phyloP scores from a whole-genome alignment of 2,113 vertebrate genomes.

The Microcebus jonahi region DNA sequence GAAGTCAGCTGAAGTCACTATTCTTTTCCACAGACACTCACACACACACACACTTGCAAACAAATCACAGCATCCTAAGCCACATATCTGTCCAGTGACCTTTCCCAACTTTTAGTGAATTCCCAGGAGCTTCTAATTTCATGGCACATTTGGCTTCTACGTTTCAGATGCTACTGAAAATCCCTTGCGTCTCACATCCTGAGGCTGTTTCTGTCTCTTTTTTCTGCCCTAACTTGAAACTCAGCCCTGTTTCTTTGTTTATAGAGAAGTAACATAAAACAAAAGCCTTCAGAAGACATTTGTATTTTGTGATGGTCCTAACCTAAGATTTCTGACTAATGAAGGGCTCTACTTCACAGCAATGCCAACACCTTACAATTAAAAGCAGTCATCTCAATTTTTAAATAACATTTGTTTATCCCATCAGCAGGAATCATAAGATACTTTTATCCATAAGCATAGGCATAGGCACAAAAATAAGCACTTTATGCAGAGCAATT shows the following conservation, averaged over 20 bases:
- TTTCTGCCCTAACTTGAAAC: background rate
- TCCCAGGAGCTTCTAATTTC: background rate
- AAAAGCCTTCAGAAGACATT: background rate
- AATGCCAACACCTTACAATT: background rate
- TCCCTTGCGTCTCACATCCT: background rate
- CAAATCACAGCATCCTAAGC: background rate
- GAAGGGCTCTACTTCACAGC: background rate
- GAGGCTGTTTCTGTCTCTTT: background rate
- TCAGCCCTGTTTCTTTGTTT: background rate
- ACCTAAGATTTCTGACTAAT: constrained; percentile 24
- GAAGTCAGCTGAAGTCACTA: background rate
- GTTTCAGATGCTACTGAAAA: constrained; percentile 14
- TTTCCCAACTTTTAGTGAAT: background rate
- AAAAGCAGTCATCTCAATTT: background rate
- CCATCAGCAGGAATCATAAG: background rate
- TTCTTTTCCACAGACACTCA: background rate
- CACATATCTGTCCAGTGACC: background rate
- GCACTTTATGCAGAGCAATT: background rate
- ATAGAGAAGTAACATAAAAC: background rate
- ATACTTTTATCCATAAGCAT: background rate
- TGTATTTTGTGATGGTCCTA: background rate
- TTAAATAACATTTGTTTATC: background rate
- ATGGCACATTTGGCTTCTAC: background rate
- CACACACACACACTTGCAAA: background rate
- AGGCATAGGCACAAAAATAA: background rate